A percentile compares a stretch with the other conserved stretches of the same genome.
Evolutionary conservation across 2,797 vertebrate species (phyloP).

Genomic region (Selene dorsalis): DNA sequence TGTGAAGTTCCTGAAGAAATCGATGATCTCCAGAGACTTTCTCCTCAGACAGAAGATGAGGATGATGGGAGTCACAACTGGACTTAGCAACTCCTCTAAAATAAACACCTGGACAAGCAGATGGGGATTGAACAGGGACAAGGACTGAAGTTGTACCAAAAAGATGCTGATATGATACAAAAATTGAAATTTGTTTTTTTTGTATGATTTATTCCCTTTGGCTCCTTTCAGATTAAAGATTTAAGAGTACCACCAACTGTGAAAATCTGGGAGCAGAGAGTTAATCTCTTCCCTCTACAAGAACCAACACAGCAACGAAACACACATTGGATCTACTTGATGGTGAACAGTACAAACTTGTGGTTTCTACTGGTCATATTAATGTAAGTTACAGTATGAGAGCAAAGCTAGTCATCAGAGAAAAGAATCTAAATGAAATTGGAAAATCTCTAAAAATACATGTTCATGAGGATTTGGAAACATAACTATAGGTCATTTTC

Average conservation of each 20-base stretch:
- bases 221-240: not conserved
- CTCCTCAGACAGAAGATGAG: slow-evolving; percentile 95
- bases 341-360: not conserved
- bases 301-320: not conserved
- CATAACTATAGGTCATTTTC: not conserved
- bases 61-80: slow-evolving; percentile 96
- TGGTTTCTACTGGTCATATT: not conserved
- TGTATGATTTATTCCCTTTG: not conserved
- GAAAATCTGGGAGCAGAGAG: not conserved
- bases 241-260: not conserved
- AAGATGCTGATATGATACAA: not conserved
- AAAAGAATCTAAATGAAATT: not conserved
- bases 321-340: not conserved
- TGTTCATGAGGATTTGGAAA: not conserved
- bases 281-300: not conserved
- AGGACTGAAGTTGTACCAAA: not conserved
- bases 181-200: not conserved
- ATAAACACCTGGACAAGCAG: slow-evolving; percentile 90
- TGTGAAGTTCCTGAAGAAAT: slow-evolving; percentile 98
- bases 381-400: slow-evolving; percentile 13
- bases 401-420: not conserved
- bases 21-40: slow-evolving; percentile 97
- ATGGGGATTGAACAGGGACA: not conserved
- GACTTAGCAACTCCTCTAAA: slow-evolving; percentile 95
- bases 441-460: not conserved